Base-by-base conservation (phyloP, 1,140 invertebrate species). In the Phortica variegata region DNA sequence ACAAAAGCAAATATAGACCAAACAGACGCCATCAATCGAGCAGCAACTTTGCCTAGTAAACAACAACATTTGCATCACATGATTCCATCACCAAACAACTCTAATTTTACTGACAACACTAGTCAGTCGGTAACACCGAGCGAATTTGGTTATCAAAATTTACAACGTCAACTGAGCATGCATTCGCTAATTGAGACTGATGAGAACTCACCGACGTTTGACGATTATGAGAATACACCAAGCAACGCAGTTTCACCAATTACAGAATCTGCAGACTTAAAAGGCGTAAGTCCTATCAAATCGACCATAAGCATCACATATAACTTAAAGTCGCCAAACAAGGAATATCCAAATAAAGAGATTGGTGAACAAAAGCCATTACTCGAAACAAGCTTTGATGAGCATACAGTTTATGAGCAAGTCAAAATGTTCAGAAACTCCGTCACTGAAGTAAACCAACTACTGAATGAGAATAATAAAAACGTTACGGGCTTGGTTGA, bases 361-460 rank as follows among this genome's bases (percentile, higher is more conserved):
- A 62, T 44, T 23, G n/a, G 23, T 16, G 38, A 60, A 48, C 46
- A 58, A 1, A 38, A 60, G 9, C 40, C 51, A 1, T n/a, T 75
- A 19, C 39, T 77, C 33, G 71, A 75, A 33, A 75, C 76, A 0
- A 66, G 65, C 26, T 75, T 77, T 36, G 71, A 76, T 52, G 73
- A 77, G 44, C 54, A 70, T 38, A 82, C 80, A 26, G 83, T 89
- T 0, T 89, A 89, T 60, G 85, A 87, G 57, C 85, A 88, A 77
- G 86, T 88, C 0, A 88, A 87, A 58, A 83, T 87, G 56, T 85
- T 88, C 49, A 79, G 83, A 26, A 80, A 84, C 55, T 87, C 86
- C 15, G 84, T 89, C 39, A 82, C 87, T 43, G 86, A 89, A 75
- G 84, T 89, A 0, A 89, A 89, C 68, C 83, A 85, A 20, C 73